These are phyloP conservation scores for Myodes glareolus DNA, from an alignment of 2,113 vertebrate genomes.

Conservation along the genomic window DNA sequence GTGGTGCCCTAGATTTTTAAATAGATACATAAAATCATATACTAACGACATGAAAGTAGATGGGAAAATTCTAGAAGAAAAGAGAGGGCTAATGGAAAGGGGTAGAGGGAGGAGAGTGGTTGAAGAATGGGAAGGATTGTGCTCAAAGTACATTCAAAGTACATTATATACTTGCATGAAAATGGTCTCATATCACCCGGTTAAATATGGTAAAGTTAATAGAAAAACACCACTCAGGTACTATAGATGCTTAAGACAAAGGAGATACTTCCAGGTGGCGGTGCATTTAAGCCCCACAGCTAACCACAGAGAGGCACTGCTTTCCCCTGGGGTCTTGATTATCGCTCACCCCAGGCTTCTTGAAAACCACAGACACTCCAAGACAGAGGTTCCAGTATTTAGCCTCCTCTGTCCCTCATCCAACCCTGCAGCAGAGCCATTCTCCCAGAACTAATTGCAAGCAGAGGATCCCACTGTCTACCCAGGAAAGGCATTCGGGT, in stretches of 20 bases:
- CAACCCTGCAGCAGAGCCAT: background rate
- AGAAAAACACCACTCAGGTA: background rate
- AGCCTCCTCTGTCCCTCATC: background rate
- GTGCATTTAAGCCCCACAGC: background rate
- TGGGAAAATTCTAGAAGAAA: background rate
- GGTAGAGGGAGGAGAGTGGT: too few relatives aligned
- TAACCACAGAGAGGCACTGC: background rate
- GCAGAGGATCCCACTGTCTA: background rate
- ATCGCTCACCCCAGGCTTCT: background rate
- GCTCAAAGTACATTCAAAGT: background rate
- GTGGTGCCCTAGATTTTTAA: background rate
- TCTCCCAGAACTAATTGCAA: background rate
- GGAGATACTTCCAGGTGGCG: background rate
- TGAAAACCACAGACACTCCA: background rate
- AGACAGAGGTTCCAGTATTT: background rate
- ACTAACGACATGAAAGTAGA: background rate
- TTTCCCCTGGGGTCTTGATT: background rate
- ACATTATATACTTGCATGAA: background rate
- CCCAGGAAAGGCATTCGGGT: background rate
- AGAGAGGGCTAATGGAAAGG: rapidly evolving
- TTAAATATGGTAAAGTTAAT: too few relatives aligned
- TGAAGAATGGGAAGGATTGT: background rate
- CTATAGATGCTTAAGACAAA: background rate
- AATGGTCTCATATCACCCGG: background rate
- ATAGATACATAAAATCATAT: too few relatives aligned